Conservation (phyloP, 2,797 vertebrate genomes). For the Scomberomorus guttatus region DNA sequence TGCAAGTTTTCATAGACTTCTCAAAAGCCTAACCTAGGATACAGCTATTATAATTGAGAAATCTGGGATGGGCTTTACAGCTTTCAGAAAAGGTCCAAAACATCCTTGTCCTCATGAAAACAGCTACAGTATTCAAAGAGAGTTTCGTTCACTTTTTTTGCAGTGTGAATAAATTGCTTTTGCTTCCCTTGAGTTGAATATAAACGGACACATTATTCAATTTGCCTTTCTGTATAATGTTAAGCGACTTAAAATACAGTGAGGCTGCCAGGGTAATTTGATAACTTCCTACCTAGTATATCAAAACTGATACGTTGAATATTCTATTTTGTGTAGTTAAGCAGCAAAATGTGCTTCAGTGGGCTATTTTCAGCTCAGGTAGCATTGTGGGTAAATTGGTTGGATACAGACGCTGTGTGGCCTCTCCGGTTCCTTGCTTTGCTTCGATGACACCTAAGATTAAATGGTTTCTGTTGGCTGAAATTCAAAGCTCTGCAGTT, state of each 20-base stretch:
- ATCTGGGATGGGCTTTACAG: slow-evolving; percentile 36
- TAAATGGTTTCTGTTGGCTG: slow-evolving; percentile 74
- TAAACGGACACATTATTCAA: slow-evolving; percentile 79
- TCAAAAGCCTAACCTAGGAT: slow-evolving; percentile 12
- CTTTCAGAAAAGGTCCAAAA: slow-evolving; percentile 35
- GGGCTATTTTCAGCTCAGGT: slow-evolving; percentile 75
- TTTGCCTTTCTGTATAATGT: slow-evolving; percentile 73
- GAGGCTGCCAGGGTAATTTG: slow-evolving; percentile 66
- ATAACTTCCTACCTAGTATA: slow-evolving; percentile 68
- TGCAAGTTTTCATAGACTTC: slow-evolving; percentile 44
- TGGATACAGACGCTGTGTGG: slow-evolving; percentile 75
- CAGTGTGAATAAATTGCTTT: slow-evolving; percentile 68
- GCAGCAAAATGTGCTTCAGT: slow-evolving; percentile 75
- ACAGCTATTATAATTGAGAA: slow-evolving; percentile 45
- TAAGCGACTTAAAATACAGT: slow-evolving; percentile 69
- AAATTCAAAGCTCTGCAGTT: slow-evolving; percentile 73
- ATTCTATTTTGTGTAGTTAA: slow-evolving; percentile 79
- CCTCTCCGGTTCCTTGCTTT: slow-evolving; percentile 59
- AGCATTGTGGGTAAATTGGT: slow-evolving; percentile 80
- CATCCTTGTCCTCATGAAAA: slow-evolving; percentile 46
- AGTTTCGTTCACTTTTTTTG: slow-evolving; percentile 56
- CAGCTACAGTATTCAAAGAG: slow-evolving; percentile 50
- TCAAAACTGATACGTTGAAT: slow-evolving; percentile 73
- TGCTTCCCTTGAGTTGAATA: slow-evolving; percentile 67
- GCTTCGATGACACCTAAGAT: slow-evolving; percentile 80